Evolutionary conservation across 2,797 vertebrate genomes (phyloP).

Genomic region (Phrynocephalus guinanensis): DNA sequence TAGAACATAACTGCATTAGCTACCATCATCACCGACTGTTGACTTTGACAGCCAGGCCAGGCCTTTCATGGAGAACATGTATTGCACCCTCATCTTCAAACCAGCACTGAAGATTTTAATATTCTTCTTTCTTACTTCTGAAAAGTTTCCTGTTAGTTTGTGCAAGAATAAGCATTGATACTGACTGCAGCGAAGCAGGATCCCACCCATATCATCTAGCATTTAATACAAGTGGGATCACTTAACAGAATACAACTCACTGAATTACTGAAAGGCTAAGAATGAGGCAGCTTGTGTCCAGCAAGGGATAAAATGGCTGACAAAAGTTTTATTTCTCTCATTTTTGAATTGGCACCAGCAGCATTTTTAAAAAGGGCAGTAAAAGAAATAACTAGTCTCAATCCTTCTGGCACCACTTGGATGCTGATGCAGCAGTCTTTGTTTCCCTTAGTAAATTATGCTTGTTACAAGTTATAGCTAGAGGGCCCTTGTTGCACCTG

Average conservation of each 20-base stretch:
- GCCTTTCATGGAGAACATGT: no score
- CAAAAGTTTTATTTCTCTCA: background rate
- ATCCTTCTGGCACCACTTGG: background rate
- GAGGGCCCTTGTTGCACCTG: slow-evolving; percentile 11
- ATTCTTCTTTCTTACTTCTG: background rate
- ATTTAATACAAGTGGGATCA: background rate
- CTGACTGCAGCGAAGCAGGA: background rate
- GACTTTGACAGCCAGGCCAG: background rate
- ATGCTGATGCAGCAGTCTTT: background rate
- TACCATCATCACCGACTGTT: background rate
- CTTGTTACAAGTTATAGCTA: slow-evolving; percentile 16
- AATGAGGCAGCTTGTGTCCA: slow-evolving; percentile 5
- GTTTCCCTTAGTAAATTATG: background rate
- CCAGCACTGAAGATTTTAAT: background rate
- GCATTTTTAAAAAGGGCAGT: background rate
- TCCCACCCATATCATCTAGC: background rate
- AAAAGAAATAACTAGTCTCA: no score
- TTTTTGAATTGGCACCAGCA: background rate
- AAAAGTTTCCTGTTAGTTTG: background rate
- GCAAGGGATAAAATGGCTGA: background rate
- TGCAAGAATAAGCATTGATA: background rate
- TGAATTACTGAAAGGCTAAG: background rate
- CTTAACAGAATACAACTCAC: background rate
- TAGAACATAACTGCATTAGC: background rate
- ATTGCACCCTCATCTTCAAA: background rate